Conservation (phyloP, 1,140 invertebrate species). For the Caenorhabditis briggsae region DNA sequence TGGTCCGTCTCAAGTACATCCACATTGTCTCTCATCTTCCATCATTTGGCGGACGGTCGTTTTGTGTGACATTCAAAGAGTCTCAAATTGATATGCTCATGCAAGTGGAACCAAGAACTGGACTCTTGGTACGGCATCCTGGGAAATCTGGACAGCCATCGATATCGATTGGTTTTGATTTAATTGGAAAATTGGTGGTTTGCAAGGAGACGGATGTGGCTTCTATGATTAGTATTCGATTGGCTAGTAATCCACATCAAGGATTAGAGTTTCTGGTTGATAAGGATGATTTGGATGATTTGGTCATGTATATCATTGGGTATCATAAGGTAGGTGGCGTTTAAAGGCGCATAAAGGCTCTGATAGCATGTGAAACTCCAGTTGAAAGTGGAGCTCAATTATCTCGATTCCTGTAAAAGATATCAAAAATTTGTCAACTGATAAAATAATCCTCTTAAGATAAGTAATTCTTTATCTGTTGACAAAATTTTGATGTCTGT, state of each 20-base stretch:
- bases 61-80: conserved; percentile 68
- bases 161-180: conserved; percentile 66
- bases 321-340: conserved; percentile 56
- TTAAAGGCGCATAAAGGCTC: neutral
- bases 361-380: neutral
- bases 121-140: conserved; percentile 64
- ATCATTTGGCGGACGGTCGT: conserved; percentile 65
- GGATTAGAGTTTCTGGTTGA: conserved; percentile 65
- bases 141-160: conserved; percentile 61
- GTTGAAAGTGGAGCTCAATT: neutral
- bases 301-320: conserved; percentile 63
- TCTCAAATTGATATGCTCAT: conserved; percentile 67
- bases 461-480: too few species aligned
- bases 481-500: too few species aligned
- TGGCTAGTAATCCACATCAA: conserved; percentile 57
- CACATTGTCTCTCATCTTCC: conserved; percentile 67
- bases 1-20: conserved; percentile 67
- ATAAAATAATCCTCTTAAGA: too few species aligned
- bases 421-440: too few species aligned
- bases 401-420: too few species aligned
- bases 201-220: conserved; percentile 64
- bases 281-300: conserved; percentile 66
- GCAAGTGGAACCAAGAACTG: conserved; percentile 66
- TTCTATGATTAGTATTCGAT: conserved; percentile 57
- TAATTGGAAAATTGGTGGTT: conserved; percentile 63